These are phyloP conservation scores for Megamerina dolium DNA, from an alignment of 2,888 invertebrate species.

Conservation along the genomic window DNA sequence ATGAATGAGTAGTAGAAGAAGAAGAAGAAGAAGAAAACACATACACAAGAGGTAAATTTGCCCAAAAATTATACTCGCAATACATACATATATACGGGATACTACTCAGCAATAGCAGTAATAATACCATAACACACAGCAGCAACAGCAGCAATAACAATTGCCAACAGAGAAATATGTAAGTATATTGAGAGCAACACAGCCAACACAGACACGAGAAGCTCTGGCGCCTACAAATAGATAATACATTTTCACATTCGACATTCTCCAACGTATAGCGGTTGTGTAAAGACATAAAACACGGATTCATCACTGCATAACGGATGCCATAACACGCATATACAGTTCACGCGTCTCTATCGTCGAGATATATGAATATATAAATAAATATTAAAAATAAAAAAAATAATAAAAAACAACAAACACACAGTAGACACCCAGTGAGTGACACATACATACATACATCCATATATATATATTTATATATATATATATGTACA, in stretches of 20 bases:
- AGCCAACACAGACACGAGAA: slow-evolving; percentile 10
- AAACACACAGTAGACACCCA: too few species aligned
- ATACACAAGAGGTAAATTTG: not conserved
- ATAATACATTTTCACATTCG: slow-evolving; percentile 19
- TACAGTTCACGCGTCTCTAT: too few species aligned
- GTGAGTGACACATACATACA: too few species aligned
- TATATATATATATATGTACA: too few species aligned
- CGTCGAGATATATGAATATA: too few species aligned
- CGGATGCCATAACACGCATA: too few species aligned
- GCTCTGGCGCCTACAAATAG: slow-evolving; percentile 20
- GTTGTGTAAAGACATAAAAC: slow-evolving; percentile 22
- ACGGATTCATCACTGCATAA: not conserved
- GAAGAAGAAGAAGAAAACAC: not conserved
- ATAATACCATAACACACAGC: not conserved
- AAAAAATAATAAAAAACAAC: too few species aligned
- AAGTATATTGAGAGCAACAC: slow-evolving; percentile 1
- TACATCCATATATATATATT: too few species aligned
- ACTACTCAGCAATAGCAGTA: not conserved
- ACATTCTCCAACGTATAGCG: slow-evolving; percentile 18
- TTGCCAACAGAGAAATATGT: not conserved
- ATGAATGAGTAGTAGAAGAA: slow-evolving; percentile 5
- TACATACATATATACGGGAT: not conserved
- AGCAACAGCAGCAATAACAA: not conserved
- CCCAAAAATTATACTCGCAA: not conserved
- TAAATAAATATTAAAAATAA: too few species aligned